Evolutionary conservation across 2,797 vertebrate species (phyloP).

Genomic region (Sardinella longiceps): DNA sequence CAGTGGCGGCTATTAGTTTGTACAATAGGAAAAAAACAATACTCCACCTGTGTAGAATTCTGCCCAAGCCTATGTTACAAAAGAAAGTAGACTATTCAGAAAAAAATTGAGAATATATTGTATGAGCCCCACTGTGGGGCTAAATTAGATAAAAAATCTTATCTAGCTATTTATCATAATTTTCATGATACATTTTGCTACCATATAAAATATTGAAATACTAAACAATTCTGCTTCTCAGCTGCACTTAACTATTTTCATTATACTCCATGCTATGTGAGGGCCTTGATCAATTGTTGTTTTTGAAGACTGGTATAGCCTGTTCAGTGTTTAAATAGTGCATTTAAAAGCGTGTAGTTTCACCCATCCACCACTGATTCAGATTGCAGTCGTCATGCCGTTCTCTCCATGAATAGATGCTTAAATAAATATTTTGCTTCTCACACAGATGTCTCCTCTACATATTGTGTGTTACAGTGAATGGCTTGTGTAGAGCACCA

Average conservation of each 20-base stretch:
- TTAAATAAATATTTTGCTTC: slow-evolving; percentile 8
- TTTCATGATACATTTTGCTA: neutral
- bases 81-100: neutral
- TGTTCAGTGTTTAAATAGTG: neutral
- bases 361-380: neutral
- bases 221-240: neutral
- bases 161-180: no score
- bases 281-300: neutral
- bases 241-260: neutral
- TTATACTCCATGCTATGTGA: neutral
- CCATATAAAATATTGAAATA: neutral
- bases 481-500: neutral
- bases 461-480: neutral
- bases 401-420: neutral
- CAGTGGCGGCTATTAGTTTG: neutral
- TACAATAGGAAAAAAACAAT: neutral
- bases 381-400: neutral
- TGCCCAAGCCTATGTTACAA: neutral
- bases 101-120: neutral
- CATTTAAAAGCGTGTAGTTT: neutral
- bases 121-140: neutral
- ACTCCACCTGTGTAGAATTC: neutral
- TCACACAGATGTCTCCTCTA: neutral
- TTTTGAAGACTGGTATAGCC: neutral
- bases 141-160: neutral